Evolutionary conservation across 2,113 vertebrate species (phyloP).

Genomic region (Xenus cinereus): DNA sequence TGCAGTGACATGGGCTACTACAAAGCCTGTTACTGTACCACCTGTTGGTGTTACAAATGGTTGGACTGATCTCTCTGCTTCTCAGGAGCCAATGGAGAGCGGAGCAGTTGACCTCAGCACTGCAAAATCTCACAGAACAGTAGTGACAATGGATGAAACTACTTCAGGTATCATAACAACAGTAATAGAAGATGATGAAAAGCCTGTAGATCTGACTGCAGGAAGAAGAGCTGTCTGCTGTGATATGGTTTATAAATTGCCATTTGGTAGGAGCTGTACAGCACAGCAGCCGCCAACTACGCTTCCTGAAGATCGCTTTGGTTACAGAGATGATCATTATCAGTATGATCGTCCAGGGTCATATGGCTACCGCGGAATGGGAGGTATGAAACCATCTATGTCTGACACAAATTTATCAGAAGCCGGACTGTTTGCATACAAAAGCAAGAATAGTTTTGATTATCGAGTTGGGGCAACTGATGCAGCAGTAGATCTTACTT

Average conservation of each 20-base stretch:
- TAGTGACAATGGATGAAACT: constrained; percentile 84
- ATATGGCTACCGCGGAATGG: constrained; percentile 81
- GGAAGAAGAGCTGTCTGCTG: constrained; percentile 92
- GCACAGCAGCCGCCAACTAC: constrained; percentile 83
- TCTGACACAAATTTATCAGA: constrained; percentile 89
- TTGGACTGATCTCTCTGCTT: constrained; percentile 66
- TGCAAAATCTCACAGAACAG: constrained; percentile 85
- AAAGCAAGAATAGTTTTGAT: constrained; percentile 88
- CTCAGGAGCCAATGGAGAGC: constrained; percentile 70
- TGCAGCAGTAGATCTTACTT: constrained; percentile 93
- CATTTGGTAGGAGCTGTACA: constrained; percentile 92
- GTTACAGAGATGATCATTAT: constrained; percentile 88
- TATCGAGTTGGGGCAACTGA: constrained; percentile 83
- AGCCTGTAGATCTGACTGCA: constrained; percentile 93
- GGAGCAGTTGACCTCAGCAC: constrained; percentile 92
- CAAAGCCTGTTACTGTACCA: constrained; percentile 73
- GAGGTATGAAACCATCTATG: constrained; percentile 88
- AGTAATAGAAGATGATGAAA: constrained; percentile 91
- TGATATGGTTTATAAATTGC: constrained; percentile 94
- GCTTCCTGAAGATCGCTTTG: constrained; percentile 88
- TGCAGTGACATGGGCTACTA: constrained; percentile 53
- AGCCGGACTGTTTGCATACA: constrained; percentile 85
- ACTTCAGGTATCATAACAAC: constrained; percentile 84
- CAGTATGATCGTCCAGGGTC: constrained; percentile 82
- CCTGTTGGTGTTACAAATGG: constrained; percentile 78